Base-by-base conservation (phyloP, 2,113 vertebrate species). In the Bungarus multicinctus region DNA sequence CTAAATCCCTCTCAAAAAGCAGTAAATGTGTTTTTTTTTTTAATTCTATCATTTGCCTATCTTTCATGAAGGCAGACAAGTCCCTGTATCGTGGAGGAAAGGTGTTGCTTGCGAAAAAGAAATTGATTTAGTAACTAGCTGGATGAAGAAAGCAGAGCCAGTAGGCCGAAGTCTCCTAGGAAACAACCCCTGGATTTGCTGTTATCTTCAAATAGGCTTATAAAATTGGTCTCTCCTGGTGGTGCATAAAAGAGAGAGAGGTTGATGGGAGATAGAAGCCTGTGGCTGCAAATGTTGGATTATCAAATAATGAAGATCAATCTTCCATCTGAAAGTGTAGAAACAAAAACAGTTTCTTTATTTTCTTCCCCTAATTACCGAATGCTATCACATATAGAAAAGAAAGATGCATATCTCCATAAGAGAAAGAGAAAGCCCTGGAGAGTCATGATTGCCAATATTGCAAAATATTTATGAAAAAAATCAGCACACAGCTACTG, bases 81-180 rank as follows among this genome's bases (percentile, higher is more conserved):
- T 60, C 34, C 6, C 27, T 43, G 27, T 69, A 45, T 5, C 23
- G 22, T 8, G n/a, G 55, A 74, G 50, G 89, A 92, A 93, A 14
- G 0, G 3, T 11, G 4, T 60, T 64, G 20, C 92, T 93, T 94
- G 50, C 27, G 5, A 14, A 25, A 90, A 55, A 55, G 54, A 20
- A 69, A 16, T 34, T 87, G 1, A 92, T 87, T 47, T 81, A 47
- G 45, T 81, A 88, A 91, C 55, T 69, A 3, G 47, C 34, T 39
- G 34, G 27, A 60, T 39, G 0, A 0, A 91, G 50, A 50, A 86
- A 2, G n/a, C 2, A 2, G 2, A 53, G 58, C 6, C 9, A 22
- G 57, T 53, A 74, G 34, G 86, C 60, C 27, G 1, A 54, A 27
- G 34, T 92, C 87, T 89, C 91, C 91, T 92, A 92, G 91, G 91